These are phyloP conservation scores for Erebia aethiops DNA, from an alignment of 2,888 invertebrate species.

Conservation along the genomic window DNA sequence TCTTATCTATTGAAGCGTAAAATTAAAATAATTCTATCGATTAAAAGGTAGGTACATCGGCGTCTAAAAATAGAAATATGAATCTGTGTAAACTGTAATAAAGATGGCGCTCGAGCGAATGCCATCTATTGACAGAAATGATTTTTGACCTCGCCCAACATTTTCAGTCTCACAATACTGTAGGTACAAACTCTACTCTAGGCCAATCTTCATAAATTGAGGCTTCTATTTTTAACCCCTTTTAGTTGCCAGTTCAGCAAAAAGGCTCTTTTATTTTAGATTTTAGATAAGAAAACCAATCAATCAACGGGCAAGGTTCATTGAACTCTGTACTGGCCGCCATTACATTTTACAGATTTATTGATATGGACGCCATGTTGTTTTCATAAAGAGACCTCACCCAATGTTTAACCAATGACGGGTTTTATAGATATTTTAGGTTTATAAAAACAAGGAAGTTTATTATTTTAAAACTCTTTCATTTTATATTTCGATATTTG, in stretches of 20 bases:
- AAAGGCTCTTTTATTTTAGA: background rate
- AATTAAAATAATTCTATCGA: background rate
- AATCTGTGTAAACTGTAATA: conserved; percentile 11
- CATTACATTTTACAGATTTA: conserved; percentile 13
- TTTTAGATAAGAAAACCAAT: background rate
- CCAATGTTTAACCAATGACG: background rate
- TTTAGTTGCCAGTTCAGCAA: background rate
- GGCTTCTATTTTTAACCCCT: conserved; percentile 7
- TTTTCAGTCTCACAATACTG: conserved; percentile 8
- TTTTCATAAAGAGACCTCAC: conserved; percentile 9
- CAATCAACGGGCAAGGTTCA: background rate
- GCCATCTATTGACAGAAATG: conserved; percentile 33
- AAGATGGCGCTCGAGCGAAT: conserved; percentile 24
- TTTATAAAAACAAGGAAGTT: too few species aligned
- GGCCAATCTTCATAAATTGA: background rate
- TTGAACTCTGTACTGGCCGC: background rate
- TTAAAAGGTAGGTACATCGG: background rate
- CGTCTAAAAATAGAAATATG: conserved; percentile 16
- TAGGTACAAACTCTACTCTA: conserved; percentile 8
- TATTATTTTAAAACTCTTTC: too few species aligned
- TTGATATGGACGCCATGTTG: conserved; percentile 17
- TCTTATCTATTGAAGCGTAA: background rate
- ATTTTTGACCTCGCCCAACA: conserved; percentile 29
- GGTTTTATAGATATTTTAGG: background rate
- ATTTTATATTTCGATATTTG: too few species aligned